These are phyloP conservation scores for Caenorhabditis sinica DNA, from an alignment of 2,888 invertebrate species.

Conservation along the genomic window DNA sequence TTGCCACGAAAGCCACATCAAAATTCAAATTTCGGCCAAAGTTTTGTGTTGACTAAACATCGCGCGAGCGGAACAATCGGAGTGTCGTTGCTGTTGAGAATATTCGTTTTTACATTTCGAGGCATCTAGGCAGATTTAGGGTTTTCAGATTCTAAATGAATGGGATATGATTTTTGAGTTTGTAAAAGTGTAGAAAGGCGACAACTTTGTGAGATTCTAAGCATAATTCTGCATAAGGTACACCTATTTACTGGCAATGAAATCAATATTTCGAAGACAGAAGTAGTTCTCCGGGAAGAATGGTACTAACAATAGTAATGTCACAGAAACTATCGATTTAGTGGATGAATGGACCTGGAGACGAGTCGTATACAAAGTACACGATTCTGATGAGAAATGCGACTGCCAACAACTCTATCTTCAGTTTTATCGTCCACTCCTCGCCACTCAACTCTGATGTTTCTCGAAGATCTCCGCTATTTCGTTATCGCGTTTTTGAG, in stretches of 20 bases:
- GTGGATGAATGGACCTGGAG: neutral
- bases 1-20: conserved; percentile 26
- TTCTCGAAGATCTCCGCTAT: conserved; percentile 46
- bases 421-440: conserved; percentile 44
- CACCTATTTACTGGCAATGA: no score
- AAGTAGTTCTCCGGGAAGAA: no score
- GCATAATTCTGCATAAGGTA: no score
- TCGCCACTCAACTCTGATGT: conserved; percentile 1
- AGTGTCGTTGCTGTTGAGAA: conserved; percentile 20
- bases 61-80: conserved; percentile 25
- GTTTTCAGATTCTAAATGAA: no score
- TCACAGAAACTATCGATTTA: neutral
- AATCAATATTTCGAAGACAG: no score
- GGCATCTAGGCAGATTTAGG: no score
- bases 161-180: no score
- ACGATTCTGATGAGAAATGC: conserved; percentile 28
- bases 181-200: no score
- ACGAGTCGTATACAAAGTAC: conserved; percentile 37
- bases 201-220: no score
- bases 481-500: conserved; percentile 51
- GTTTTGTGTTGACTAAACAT: conserved; percentile 14
- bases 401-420: conserved; percentile 41
- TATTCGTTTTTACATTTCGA: no score
- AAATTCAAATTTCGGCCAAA: conserved; percentile 36
- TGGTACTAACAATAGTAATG: no score